Percentiles rank a stretch among this genome's conserved stretches.
phyloP scores from a whole-genome alignment of 2,113 vertebrate genomes.

The Candoia aspera region DNA sequence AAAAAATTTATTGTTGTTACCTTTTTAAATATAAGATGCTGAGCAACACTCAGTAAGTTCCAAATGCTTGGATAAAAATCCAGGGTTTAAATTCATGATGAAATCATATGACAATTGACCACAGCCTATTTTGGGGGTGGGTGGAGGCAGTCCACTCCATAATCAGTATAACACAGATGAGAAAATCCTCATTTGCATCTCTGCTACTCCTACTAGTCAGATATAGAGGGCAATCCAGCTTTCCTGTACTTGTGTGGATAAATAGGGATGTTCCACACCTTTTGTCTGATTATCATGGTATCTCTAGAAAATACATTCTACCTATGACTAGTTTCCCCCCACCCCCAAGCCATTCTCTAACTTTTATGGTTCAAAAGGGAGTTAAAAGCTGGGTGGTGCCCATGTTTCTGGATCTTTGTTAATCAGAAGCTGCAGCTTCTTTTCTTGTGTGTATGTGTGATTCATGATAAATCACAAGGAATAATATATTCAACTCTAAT shows the following conservation, averaged over 20 bases:
- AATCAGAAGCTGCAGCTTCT: too few species aligned
- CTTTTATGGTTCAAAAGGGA: too few species aligned
- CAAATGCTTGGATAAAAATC: neutral
- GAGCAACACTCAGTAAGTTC: neutral
- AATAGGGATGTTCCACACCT: neutral
- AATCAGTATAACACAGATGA: neutral
- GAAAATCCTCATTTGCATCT: neutral
- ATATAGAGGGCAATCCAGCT: neutral
- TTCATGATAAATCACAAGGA: too few species aligned
- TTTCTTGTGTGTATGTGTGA: too few species aligned
- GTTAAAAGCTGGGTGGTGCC: too few species aligned
- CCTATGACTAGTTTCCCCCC: neutral
- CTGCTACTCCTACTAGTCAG: neutral
- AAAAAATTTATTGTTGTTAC: neutral
- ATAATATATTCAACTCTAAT: too few species aligned
- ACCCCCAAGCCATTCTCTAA: neutral
- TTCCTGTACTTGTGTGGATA: neutral
- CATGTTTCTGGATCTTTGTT: too few species aligned
- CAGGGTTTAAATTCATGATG: neutral
- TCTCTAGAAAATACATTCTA: neutral
- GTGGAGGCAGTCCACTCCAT: neutral
- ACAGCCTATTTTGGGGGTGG: neutral
- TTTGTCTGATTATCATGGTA: neutral
- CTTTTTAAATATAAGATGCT: neutral
- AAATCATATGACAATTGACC: neutral